Percentiles rank a stretch among this genome's conserved stretches.
Conservation (phyloP, 2,888 invertebrate genomes). For the Exephanes ischioxanthus region DNA sequence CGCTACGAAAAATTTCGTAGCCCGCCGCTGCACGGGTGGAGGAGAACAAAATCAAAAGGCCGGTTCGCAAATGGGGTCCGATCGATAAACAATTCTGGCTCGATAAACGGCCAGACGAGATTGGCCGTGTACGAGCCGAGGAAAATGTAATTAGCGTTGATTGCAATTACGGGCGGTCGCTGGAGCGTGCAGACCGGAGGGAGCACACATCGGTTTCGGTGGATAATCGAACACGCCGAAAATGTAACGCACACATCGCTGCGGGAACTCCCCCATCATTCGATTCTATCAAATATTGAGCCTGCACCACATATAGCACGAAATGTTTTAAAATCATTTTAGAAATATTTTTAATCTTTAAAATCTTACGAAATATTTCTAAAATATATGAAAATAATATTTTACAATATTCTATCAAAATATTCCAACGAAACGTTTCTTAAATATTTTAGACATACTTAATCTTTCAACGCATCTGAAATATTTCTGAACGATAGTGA, state of each 20-base stretch:
- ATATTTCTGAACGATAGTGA: too few relatives aligned
- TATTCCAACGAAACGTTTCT: too few relatives aligned
- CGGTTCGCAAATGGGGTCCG: neutral
- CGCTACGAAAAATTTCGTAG: neutral
- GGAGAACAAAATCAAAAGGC: neutral
- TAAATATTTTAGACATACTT: too few relatives aligned
- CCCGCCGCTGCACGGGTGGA: neutral
- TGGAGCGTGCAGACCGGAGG: slow-evolving; percentile 13
- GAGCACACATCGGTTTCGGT: slow-evolving; percentile 3
- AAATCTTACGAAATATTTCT: too few relatives aligned
- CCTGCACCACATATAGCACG: neutral
- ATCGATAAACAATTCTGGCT: slow-evolving; percentile 76
- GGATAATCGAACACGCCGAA: slow-evolving; percentile 54
- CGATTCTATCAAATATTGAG: neutral
- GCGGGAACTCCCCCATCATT: neutral
- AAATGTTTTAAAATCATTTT: too few relatives aligned
- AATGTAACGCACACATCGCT: slow-evolving; percentile 58
- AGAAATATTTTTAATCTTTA: too few relatives aligned
- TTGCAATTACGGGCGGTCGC: slow-evolving; percentile 71
- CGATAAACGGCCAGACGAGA: neutral
- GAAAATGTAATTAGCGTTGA: slow-evolving; percentile 74
- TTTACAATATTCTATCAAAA: too few relatives aligned
- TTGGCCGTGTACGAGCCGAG: neutral
- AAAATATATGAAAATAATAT: too few relatives aligned
- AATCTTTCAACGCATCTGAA: too few relatives aligned